These are phyloP conservation scores for Gymnogyps californianus DNA, from an alignment of 2,113 vertebrate genomes.

Conservation along the genomic window DNA sequence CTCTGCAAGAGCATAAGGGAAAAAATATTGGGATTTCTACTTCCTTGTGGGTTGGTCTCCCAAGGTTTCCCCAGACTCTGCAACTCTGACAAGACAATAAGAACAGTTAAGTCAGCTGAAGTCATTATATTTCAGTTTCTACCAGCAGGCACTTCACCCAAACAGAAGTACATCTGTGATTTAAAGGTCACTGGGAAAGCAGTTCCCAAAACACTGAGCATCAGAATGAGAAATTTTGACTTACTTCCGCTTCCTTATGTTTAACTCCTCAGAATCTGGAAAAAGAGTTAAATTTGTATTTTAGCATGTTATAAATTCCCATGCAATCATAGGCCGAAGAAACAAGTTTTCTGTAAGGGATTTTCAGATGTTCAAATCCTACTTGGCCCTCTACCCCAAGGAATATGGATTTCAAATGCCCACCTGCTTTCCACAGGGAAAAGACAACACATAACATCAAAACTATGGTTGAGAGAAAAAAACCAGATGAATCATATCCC, in stretches of 20 bases:
- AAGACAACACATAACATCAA: neutral
- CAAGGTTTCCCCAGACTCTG: neutral
- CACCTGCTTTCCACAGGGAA: neutral
- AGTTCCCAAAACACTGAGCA: neutral
- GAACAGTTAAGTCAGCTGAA: neutral
- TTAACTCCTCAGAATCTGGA: conserved; percentile 68
- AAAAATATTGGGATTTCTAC: rapidly evolving
- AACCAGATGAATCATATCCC: conserved; percentile 7
- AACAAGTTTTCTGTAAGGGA: neutral
- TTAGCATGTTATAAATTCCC: neutral
- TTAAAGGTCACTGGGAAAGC: neutral
- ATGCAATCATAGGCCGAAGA: neutral
- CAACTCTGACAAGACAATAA: neutral
- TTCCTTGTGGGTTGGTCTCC: neutral
- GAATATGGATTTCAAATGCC: neutral
- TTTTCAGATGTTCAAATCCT: neutral
- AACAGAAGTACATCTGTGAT: neutral
- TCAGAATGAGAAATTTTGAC: neutral
- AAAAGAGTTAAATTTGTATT: neutral
- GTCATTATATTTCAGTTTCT: neutral
- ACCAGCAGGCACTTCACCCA: neutral
- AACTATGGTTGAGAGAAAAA: neutral
- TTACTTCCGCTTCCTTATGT: conserved; percentile 84
- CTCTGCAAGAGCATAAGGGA: conserved; percentile 32
- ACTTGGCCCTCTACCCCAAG: neutral